Evolutionary conservation across 2,888 invertebrate species (phyloP), one percentile per base, ranked within the genome.

Genomic region (Rhagonycha lutea): DNA sequence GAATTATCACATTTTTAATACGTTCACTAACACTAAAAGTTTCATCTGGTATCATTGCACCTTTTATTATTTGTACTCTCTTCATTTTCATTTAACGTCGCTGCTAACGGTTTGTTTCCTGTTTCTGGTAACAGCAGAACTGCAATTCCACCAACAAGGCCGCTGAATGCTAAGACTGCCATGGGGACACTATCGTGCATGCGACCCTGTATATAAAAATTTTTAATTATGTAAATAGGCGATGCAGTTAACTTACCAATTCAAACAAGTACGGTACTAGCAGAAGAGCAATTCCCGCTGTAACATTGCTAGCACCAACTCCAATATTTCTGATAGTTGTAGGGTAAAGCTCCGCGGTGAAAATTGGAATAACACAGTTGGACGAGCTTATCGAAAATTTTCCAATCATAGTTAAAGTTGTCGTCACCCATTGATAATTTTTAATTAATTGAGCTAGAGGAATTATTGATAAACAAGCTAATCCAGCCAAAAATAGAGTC

Each of bases 81-180:
- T 67, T 14, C 18, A 47, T 18, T n/a, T 14, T 72, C 71, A 11
- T 65, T 47, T n/a, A 72, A 47, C n/a, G 47, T 47, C 7, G n/a
- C 85, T 7, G 89, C 88, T 11, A 92, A 84, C 1, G 89, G 89
- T 70, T 86, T 87, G 72, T 89, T 89, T n/a, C 92, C 91, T 3
- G 94, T 95, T 88, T 96, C 96, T 0, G 95, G 95, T 69, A 96
- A 88, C 75, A 94, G 89, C 26, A 95, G 89, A 0, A 94, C 92
- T 63, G 93, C 91, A 47, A 92, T 87, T 3, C 95, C 95, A 3
- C 95, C 95, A 14, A 94, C 85, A 11, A 93, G 89, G 28, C 94
- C 93, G 81, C 92, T 90, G 8, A 90, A 90, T 2, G 94, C 94
- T 68, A 95, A 89, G 3, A 94, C 90, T 61, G 92, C 88, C 92